Evolutionary conservation across 2,113 vertebrate species (phyloP).

Genomic region (Cricetomys ansorgei): DNA sequence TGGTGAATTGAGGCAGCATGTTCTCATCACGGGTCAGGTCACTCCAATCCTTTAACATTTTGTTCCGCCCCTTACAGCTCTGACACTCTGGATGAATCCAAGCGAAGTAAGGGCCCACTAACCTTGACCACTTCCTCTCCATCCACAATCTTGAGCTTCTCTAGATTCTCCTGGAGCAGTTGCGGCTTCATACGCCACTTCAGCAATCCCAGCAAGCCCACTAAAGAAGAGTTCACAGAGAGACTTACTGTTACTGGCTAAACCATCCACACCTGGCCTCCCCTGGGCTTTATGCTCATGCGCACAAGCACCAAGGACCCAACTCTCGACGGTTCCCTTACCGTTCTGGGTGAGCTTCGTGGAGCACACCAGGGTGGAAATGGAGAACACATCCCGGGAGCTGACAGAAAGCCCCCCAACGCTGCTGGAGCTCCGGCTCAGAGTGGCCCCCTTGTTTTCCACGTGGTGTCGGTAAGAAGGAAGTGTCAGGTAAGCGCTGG

Average conservation of each 20-base stretch:
- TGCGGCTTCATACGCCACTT: conserved; percentile 98
- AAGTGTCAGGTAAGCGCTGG: conserved; percentile 90
- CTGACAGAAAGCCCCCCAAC: conserved; percentile 92
- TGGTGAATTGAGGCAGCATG: background rate
- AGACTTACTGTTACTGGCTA: background rate
- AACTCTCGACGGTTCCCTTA: conserved; percentile 72
- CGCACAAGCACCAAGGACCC: background rate
- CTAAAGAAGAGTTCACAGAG: conserved; percentile 81
- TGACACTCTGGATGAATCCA: background rate
- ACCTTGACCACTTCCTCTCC: conserved; percentile 99
- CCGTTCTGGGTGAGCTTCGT: conserved; percentile 99
- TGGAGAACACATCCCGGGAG: conserved; percentile 94
- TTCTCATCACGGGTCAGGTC: background rate
- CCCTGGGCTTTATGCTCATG: background rate
- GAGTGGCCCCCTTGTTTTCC: conserved; percentile 88
- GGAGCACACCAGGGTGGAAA: conserved; percentile 97
- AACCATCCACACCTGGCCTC: background rate
- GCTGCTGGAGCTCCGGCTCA: conserved; percentile 91
- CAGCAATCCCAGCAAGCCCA: conserved; percentile 95
- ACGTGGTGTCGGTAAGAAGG: conserved; percentile 89
- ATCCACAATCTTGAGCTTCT: conserved; percentile 97
- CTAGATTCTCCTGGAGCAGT: conserved; percentile 94
- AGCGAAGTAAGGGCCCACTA: background rate
- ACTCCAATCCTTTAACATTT: background rate
- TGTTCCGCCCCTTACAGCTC: background rate